Evolutionary conservation across 1,140 invertebrate species (phyloP), one percentile per base, ranked within the genome.

Genomic region (Drosophila suzukii): DNA sequence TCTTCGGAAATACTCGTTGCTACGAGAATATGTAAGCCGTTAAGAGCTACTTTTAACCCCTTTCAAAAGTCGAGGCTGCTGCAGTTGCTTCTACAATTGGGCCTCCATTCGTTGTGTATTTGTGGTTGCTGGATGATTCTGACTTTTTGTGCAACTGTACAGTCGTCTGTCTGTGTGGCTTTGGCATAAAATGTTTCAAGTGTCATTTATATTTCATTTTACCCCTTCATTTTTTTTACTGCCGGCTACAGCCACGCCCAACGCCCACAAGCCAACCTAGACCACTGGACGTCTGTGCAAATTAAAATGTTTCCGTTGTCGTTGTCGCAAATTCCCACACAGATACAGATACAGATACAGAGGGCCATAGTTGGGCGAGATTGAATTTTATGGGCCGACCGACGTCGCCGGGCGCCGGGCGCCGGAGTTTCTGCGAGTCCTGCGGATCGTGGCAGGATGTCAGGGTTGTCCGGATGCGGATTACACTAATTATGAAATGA

Each of bases 291-390:
- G 76, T 68, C 63, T 77, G 85, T 80, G 77, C 65, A 89, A 88
- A 88, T 88, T 89, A 80, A 84, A 88, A 75, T 88, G 83, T 80
- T 88, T 88, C 84, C 84, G 82, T 78, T 88, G 65, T 72, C 78
- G 78, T 65, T 55, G 43, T 65, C 55, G 43, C 56, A 36, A 51
- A 46, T 43, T 67, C 66, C 27, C 15, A 43, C 47, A 75, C 38
- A 58, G 39, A 54, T n/a, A 17, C n/a, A 44, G 10, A 44, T 7
- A 8, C 39, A 15, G 38, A 54, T n/a, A 46, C 27, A 47, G 49
- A 55, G 27, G 15, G 11, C 32, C 32, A 57, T 78, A 73, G 76
- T 74, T 78, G 47, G 58, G 20, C 46, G 62, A 82, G 71, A 85
- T 88, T 86, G 71, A 88, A 88, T 82, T 86, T 86, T 82, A 76